Base-by-base conservation (phyloP, 2,797 vertebrate genomes). In the Podarcis lilfordi region DNA sequence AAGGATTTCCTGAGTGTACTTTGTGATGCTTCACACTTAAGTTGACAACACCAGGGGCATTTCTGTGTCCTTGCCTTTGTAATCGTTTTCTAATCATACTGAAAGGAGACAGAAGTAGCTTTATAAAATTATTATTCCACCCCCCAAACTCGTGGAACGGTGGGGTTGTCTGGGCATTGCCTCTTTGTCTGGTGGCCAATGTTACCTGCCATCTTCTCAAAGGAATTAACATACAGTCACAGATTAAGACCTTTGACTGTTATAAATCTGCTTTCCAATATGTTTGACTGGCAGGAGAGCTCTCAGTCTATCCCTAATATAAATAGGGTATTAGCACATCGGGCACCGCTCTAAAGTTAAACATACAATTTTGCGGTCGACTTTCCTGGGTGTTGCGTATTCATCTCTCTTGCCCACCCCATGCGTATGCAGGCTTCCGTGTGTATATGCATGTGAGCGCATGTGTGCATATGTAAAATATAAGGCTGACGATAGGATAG, bases 251-350 rank as follows among this genome's bases (percentile, higher is more conserved):
- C 94, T 96, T 94, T 91, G 96, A 92, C 96, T 97, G 97, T 97
- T 97, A 98, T 98, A 98, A 98, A 98, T 97, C 98, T 98, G 97
- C 97, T 97, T 97, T 96, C 96, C 97, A 96, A 95, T 97, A 97
- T 95, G 97, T 97, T 95, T 92, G 94, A 96, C 96, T 96, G 95
- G 95, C 96, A 95, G 96, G 95, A 93, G 94, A 96, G 95, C 96
- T 95, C 94, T 89, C 95, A 93, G 95, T 95, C 95, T 95, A 91
- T 94, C 94, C 94, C 94, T 69, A 95, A 94, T 97, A 96, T 97
- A 97, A 97, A 96, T 90, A 95, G 96, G 93, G 93, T 95, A 95
- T 95, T 93, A 96, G 96, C 96, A 92, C 92, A 86, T 96, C 92
- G 89, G 91, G 95, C 96, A 95, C 94, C 77, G 84, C 90, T 96